Conservation (phyloP, 1,140 invertebrate genomes). For the Eurytemora carolleeae region DNA sequence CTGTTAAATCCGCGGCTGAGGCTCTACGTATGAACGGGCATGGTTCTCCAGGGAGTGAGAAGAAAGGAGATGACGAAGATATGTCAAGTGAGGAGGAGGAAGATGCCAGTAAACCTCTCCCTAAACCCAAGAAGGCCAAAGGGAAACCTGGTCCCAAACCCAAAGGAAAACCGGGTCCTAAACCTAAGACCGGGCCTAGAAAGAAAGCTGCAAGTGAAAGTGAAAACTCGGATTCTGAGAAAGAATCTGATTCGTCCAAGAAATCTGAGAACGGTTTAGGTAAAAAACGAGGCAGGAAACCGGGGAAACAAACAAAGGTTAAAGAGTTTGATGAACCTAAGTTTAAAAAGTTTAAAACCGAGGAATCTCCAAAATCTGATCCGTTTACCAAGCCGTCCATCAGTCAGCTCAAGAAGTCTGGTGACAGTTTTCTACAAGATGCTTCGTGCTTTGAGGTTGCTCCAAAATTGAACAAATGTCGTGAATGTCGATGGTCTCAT, state of each 20-base stretch:
- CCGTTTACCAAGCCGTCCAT: constrained; percentile 50
- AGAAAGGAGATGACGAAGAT: too few species aligned
- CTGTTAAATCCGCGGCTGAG: background rate
- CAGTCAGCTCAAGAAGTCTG: constrained; percentile 40
- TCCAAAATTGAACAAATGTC: constrained; percentile 64
- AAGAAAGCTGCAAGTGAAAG: constrained; percentile 36
- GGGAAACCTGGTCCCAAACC: constrained; percentile 37
- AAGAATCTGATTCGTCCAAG: background rate
- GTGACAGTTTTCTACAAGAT: constrained; percentile 28
- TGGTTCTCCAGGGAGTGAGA: too few species aligned
- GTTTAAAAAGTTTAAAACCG: constrained; percentile 18
- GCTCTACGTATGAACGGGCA: too few species aligned
- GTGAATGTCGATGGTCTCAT: constrained; percentile 67
- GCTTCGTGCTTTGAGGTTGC: constrained; percentile 64
- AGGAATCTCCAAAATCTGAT: constrained; percentile 30
- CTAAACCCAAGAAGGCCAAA: constrained; percentile 46
- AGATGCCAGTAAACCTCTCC: constrained; percentile 23
- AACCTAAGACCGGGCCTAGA: constrained; percentile 54
- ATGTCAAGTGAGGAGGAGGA: background rate
- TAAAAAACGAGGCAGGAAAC: constrained; percentile 3
- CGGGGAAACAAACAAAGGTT: background rate
- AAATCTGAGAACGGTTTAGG: background rate
- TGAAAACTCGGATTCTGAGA: constrained; percentile 23
- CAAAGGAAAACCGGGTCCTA: constrained; percentile 50
- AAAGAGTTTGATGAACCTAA: background rate